Percentiles rank a stretch among this genome's conserved stretches.
phyloP scores from a whole-genome alignment of 2,113 vertebrate genomes.

The Tachuris rubrigastra region DNA sequence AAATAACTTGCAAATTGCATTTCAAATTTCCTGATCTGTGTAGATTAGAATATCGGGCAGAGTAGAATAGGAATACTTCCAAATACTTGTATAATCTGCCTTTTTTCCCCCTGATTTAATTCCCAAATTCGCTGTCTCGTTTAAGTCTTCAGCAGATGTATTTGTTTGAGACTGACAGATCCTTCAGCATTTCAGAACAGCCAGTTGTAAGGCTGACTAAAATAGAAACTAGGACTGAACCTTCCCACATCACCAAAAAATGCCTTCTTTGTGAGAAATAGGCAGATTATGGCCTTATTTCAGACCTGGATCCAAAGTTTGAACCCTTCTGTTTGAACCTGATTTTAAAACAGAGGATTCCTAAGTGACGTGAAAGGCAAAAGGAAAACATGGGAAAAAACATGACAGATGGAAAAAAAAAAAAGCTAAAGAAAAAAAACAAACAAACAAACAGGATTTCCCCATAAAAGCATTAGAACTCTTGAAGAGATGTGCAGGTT shows the following conservation, averaged over 20 bases:
- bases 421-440: no score
- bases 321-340: background rate
- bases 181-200: background rate
- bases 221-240: background rate
- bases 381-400: background rate
- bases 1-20: background rate
- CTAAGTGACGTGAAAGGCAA: background rate
- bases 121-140: background rate
- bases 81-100: background rate
- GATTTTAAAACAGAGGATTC: background rate
- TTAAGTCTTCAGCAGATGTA: background rate
- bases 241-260: background rate
- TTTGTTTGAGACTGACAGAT: background rate
- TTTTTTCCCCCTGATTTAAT: background rate
- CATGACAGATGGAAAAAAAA: background rate
- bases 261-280: background rate
- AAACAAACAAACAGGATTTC: background rate
- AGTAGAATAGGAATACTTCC: background rate
- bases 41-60: background rate
- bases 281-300: background rate
- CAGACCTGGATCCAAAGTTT: background rate
- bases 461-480: background rate
- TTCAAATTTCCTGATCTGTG: background rate
- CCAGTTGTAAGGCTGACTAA: background rate
- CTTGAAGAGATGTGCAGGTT: background rate